Conservation (phyloP, 2,888 invertebrate species). For the Epistrophe eligans region DNA sequence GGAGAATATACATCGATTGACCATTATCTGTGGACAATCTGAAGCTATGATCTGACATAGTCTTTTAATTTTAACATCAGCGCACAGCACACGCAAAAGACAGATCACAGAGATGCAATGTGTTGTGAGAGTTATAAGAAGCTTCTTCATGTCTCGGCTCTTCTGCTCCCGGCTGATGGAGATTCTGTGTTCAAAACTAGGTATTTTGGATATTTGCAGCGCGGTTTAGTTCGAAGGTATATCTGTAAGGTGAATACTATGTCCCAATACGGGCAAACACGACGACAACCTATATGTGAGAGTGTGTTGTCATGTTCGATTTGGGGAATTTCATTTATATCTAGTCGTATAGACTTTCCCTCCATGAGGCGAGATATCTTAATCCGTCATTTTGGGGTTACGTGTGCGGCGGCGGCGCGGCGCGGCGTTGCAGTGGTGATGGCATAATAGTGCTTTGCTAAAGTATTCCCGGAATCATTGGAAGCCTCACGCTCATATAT, state of each 20-base stretch:
- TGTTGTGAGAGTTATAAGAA: slow-evolving; percentile 1
- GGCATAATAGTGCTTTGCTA: not conserved
- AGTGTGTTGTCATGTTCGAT: slow-evolving; percentile 73
- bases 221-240: slow-evolving; percentile 36
- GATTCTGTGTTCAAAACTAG: slow-evolving; percentile 52
- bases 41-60: slow-evolving; percentile 72
- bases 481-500: slow-evolving; percentile 20
- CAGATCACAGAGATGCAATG: slow-evolving; percentile 21
- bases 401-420: slow-evolving; percentile 5
- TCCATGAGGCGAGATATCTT: slow-evolving; percentile 61
- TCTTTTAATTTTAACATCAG: slow-evolving; percentile 73
- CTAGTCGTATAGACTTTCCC: slow-evolving; percentile 40
- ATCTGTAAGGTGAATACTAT: slow-evolving; percentile 45
- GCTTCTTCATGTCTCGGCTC: slow-evolving; percentile 19
- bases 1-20: slow-evolving; percentile 66
- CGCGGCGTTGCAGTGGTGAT: not conserved
- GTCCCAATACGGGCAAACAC: slow-evolving; percentile 63
- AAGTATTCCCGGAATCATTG: slow-evolving; percentile 57
- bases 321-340: slow-evolving; percentile 62
- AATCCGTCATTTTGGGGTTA: slow-evolving; percentile 73
- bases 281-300: slow-evolving; percentile 46
- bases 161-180: slow-evolving; percentile 58
- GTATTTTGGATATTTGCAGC: slow-evolving; percentile 59
- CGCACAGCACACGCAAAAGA: slow-evolving; percentile 66
- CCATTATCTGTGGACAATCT: slow-evolving; percentile 74